Evolutionary conservation across 2,797 vertebrate genomes (phyloP).

Genomic region (Xenops minutus): DNA sequence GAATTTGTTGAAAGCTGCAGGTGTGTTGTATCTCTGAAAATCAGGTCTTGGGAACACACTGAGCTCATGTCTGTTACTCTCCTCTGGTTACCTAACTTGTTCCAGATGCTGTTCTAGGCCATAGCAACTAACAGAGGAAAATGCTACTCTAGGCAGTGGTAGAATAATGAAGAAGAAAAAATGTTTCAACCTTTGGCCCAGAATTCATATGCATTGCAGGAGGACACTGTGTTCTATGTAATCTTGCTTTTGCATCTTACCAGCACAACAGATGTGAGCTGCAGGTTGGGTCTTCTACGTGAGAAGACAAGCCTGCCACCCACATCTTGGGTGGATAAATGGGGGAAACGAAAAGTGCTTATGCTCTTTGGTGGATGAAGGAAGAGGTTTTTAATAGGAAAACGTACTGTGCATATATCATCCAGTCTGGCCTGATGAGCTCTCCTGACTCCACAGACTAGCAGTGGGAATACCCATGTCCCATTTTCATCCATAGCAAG

Average conservation of each 20-base stretch:
- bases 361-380: not conserved
- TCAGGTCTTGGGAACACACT: conserved; percentile 44
- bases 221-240: not conserved
- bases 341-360: not conserved
- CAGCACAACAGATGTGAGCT: conserved; percentile 16
- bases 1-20: conserved; percentile 44
- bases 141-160: conserved; percentile 17
- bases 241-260: conserved; percentile 40
- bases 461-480: not conserved
- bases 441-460: not conserved
- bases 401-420: not conserved
- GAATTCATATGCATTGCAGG: not conserved
- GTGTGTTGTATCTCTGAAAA: conserved; percentile 53
- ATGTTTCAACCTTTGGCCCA: conserved; percentile 48
- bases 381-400: not conserved
- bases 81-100: conserved; percentile 48
- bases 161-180: conserved; percentile 63
- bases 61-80: conserved; percentile 55
- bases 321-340: not conserved
- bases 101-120: conserved; percentile 62
- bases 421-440: not conserved
- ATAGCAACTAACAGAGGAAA: conserved; percentile 39
- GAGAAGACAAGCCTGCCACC: not conserved
- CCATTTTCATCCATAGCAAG: not conserved
- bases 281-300: not conserved